Base-by-base conservation (phyloP, 2,113 vertebrate genomes). In the Pandion haliaetus region DNA sequence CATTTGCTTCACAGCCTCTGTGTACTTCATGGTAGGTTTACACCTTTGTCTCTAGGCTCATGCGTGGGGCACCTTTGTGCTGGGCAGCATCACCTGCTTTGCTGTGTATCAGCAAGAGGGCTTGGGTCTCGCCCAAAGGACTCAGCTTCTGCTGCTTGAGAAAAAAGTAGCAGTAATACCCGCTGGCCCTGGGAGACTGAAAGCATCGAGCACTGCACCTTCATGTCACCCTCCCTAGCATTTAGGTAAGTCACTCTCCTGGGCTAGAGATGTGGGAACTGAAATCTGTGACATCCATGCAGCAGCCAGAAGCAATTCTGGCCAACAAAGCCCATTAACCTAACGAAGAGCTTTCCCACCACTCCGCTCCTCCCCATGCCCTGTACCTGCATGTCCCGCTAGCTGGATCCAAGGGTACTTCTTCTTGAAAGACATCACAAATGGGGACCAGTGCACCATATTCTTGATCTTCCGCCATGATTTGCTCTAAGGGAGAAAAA, bases 391-490 rank as follows among this genome's bases (percentile, higher is more conserved):
- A 6, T 99, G 99, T 50, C 99, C 99, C 0, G 99, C 99, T 97
- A 99, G 98, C 97, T 99, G 99, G 95, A 99, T 99, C 99, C 99
- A 99, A 81, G 99, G 99, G 91, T 99, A 99, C 91, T 99, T 99
- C 98, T 99, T 99, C 98, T 99, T 99, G 98, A 99, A 99, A 97
- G 99, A 99, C 99, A 99, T 99, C 82, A 99, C 99, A 88, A 99
- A 99, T 1, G 99, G 99, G 12, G 99, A 99, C 99, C 99, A 99
- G 88, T 99, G 99, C 94, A 99, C 99, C 99, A 99, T 99, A 98
- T 99, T 99, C 94, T 99, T 99, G 97, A 99, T 99, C 98, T 99
- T 99, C 98, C 99, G 98, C 99, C 99, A 99, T 97, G 99, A 99
- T 93, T 99, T 99, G 98, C 99, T 99, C 99, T 99, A 90, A 65